Evolutionary conservation across 2,113 vertebrate species (phyloP).

Genomic region (Heloderma charlesbogerti): DNA sequence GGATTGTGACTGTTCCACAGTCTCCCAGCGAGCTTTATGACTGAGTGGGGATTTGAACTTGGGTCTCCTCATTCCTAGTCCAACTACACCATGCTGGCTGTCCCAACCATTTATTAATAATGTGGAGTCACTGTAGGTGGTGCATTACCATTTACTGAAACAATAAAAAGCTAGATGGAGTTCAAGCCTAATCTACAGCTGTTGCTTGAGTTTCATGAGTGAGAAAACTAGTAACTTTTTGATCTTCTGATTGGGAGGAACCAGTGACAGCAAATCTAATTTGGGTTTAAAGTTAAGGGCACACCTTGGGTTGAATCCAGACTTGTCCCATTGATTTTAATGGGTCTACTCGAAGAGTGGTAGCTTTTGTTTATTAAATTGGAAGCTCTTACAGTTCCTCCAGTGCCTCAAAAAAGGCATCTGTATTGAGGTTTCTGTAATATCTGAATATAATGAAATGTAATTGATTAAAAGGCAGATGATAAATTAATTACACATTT

Average conservation of each 20-base stretch:
- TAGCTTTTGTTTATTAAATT: background rate
- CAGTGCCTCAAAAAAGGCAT: background rate
- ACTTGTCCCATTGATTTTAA: too few species aligned
- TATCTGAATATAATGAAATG: background rate
- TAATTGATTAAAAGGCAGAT: background rate
- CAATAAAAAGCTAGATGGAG: constrained; percentile 56
- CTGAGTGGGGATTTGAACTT: background rate
- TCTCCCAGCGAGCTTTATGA: background rate
- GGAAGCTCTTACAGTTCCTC: background rate
- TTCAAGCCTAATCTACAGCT: constrained; percentile 70
- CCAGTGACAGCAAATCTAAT: background rate
- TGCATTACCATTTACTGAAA: constrained; percentile 53
- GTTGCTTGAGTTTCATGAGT: constrained; percentile 31
- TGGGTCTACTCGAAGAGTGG: too few species aligned
- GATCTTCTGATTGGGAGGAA: constrained; percentile 51
- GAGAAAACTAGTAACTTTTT: constrained; percentile 57
- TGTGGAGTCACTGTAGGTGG: rapidly evolving
- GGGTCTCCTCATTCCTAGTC: background rate
- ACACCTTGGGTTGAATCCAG: too few species aligned
- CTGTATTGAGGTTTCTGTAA: background rate
- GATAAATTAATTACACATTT: background rate
- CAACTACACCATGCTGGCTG: background rate
- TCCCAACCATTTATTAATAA: background rate
- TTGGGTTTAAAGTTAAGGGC: background rate
- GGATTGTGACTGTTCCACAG: background rate